These are phyloP conservation scores for Temnothorax ravouxi DNA, from an alignment of 2,888 invertebrate species.

Conservation along the genomic window DNA sequence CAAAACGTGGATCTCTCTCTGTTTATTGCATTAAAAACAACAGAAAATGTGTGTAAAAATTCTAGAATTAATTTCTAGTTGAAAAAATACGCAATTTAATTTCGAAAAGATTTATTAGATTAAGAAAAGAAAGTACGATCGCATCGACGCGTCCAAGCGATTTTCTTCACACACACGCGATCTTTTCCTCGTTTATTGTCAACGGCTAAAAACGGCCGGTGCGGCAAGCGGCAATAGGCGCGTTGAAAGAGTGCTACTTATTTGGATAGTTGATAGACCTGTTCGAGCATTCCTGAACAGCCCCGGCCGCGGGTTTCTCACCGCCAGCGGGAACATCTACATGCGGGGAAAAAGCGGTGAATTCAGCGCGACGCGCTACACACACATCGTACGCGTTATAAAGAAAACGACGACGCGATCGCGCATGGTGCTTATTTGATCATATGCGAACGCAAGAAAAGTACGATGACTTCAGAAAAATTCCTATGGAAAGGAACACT, in stretches of 20 bases:
- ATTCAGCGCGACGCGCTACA: slow-evolving; percentile 21
- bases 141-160: background rate
- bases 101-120: background rate
- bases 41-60: background rate
- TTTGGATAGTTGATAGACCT: slow-evolving; percentile 78
- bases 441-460: slow-evolving; percentile 24
- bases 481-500: background rate
- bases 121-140: background rate
- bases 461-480: slow-evolving; percentile 8
- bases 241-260: slow-evolving; percentile 72
- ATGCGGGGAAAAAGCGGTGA: slow-evolving; percentile 55
- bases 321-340: slow-evolving; percentile 31
- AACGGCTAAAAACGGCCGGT: slow-evolving; percentile 32
- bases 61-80: background rate
- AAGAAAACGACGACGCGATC: slow-evolving; percentile 3
- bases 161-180: background rate
- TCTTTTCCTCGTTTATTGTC: slow-evolving; percentile 52
- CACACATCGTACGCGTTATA: background rate
- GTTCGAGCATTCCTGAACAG: slow-evolving; percentile 69
- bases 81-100: background rate
- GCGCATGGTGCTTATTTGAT: slow-evolving; percentile 41
- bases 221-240: slow-evolving; percentile 49
- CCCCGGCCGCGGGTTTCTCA: slow-evolving; percentile 31
- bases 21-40: background rate
- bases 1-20: background rate